Conservation (phyloP, 2,113 vertebrate genomes). For the Dissostichus mawsoni region DNA sequence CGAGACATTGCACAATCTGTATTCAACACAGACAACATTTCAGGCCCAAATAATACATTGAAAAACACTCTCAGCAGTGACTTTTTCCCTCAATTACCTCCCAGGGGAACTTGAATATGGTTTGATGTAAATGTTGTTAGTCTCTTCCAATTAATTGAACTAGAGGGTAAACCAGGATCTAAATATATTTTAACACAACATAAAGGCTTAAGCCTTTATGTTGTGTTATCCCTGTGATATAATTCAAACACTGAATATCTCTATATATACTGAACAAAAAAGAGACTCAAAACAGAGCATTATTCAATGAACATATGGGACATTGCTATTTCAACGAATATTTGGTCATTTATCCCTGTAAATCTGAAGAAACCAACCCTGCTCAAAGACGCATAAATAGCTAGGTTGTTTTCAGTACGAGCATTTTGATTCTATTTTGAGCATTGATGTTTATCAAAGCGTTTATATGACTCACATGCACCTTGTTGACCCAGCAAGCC, state of each 20-base stretch:
- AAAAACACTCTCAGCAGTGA: background rate
- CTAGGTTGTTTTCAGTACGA: background rate
- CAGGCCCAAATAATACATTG: too few relatives aligned
- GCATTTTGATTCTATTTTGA: background rate
- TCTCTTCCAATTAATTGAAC: background rate
- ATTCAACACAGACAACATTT: background rate
- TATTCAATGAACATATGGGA: too few relatives aligned
- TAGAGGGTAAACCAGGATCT: background rate
- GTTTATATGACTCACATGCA: background rate
- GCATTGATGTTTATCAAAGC: conserved; percentile 15
- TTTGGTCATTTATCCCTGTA: background rate
- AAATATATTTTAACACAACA: background rate
- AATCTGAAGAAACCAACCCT: background rate
- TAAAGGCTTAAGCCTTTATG: background rate
- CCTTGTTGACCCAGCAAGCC: conserved; percentile 28
- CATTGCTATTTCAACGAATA: background rate
- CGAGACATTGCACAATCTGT: background rate
- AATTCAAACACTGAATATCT: background rate
- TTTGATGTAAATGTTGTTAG: background rate
- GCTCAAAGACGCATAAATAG: background rate
- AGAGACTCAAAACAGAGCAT: background rate
- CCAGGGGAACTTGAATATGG: background rate
- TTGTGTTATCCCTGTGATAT: background rate
- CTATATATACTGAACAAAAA: background rate
- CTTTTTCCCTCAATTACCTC: background rate